These are phyloP conservation scores for Corvus cornix DNA, from an alignment of 2,113 vertebrate genomes.

Conservation along the genomic window DNA sequence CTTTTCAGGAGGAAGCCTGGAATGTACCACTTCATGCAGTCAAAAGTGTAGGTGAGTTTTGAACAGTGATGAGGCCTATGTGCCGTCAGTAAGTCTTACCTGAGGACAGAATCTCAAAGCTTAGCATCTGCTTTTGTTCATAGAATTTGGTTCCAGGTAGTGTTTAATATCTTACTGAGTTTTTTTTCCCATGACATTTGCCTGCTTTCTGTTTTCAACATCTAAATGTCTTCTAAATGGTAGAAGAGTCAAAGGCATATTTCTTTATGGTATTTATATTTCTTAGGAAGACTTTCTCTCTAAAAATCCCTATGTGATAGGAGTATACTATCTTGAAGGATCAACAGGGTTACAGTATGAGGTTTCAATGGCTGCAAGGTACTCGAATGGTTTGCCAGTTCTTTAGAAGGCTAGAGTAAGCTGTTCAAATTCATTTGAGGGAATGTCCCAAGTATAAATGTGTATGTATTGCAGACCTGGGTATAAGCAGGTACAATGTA, in stretches of 20 bases:
- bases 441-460: background rate
- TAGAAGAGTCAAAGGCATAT: background rate
- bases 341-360: background rate
- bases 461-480: background rate
- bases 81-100: background rate
- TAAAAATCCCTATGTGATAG: background rate
- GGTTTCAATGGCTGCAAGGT: background rate
- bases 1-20: background rate
- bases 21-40: background rate
- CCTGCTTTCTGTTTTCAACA: background rate
- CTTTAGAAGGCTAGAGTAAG: background rate
- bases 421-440: background rate
- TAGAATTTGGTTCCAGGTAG: background rate
- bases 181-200: background rate
- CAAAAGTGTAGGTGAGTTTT: background rate
- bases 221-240: background rate
- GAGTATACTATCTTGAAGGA: background rate
- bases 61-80: background rate
- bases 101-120: background rate
- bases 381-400: background rate
- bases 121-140: background rate
- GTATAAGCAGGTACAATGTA: background rate
- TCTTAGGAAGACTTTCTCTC: background rate
- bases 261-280: background rate
- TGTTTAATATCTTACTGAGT: background rate